Conservation (phyloP, 2,113 vertebrate species). For the Silurus asotus region DNA sequence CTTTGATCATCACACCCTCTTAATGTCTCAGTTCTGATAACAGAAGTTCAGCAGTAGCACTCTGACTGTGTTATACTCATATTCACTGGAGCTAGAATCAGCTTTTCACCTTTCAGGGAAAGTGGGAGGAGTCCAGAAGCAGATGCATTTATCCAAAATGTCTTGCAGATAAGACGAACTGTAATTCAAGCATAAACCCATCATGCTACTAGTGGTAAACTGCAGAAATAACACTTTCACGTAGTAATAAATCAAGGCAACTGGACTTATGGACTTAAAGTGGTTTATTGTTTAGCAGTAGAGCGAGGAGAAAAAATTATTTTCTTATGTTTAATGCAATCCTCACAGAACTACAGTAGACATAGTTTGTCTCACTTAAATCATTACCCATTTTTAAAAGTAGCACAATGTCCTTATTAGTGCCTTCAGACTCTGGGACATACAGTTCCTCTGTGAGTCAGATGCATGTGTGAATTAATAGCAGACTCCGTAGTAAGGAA, state of each 20-base stretch:
- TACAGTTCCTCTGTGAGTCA: neutral
- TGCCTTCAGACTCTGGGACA: neutral
- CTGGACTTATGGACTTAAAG: neutral
- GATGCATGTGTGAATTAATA: neutral
- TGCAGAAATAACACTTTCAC: neutral
- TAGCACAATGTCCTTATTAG: neutral
- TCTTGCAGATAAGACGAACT: neutral
- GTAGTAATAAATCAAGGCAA: constrained; percentile 17
- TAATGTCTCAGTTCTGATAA: constrained; percentile 43
- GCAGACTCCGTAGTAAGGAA: neutral
- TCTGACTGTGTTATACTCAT: constrained; percentile 9
- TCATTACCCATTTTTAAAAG: neutral
- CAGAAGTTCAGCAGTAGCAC: constrained; percentile 23
- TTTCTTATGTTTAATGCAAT: neutral
- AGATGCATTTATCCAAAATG: neutral
- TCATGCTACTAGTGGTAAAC: neutral
- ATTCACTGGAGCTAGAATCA: constrained; percentile 18
- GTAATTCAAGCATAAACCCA: neutral
- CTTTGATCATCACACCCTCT: constrained; percentile 37
- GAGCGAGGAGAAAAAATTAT: neutral
- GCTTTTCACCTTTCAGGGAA: neutral
- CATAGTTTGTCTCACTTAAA: neutral
- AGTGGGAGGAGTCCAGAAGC: neutral
- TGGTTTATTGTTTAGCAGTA: neutral
- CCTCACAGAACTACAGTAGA: neutral